Evolutionary conservation across 2,797 vertebrate genomes (phyloP).

Genomic region (Martes flavigula): DNA sequence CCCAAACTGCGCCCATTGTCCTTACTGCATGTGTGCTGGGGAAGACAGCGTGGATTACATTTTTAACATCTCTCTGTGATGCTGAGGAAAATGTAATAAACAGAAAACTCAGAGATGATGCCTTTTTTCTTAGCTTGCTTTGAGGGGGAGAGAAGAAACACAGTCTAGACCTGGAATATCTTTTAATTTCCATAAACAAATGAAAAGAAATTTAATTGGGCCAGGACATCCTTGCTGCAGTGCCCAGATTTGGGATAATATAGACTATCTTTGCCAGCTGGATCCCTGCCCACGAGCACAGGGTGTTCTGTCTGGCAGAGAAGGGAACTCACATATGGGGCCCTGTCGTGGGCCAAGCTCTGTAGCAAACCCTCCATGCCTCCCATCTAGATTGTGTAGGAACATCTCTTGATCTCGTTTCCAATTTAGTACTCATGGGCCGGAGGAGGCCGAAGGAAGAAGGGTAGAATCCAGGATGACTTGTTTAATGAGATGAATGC

Average conservation of each 20-base stretch:
- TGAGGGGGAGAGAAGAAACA: not conserved
- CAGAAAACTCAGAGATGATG: not conserved
- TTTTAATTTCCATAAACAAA: not conserved
- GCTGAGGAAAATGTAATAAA: not conserved
- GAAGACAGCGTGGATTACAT: not conserved
- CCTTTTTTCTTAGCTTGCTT: not conserved
- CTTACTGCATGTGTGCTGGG: accelerated
- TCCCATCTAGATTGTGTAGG: not conserved
- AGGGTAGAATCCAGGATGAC: not conserved
- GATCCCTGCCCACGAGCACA: not conserved
- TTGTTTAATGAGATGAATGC: not conserved
- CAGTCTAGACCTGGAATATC: not conserved
- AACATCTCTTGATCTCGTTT: not conserved
- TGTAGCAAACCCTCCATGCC: no score
- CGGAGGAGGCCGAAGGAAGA: not conserved
- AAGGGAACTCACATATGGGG: not conserved
- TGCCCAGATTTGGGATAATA: not conserved
- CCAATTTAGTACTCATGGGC: not conserved
- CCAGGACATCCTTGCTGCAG: not conserved
- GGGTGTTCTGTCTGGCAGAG: not conserved
- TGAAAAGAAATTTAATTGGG: not conserved
- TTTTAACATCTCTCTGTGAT: not conserved
- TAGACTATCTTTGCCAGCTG: not conserved
- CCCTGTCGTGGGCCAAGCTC: not conserved
- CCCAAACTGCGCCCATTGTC: not conserved